Evolutionary conservation across 2,888 invertebrate species (phyloP), one percentile per base, ranked within the genome.

Genomic region (Dastarcus helophoroides): DNA sequence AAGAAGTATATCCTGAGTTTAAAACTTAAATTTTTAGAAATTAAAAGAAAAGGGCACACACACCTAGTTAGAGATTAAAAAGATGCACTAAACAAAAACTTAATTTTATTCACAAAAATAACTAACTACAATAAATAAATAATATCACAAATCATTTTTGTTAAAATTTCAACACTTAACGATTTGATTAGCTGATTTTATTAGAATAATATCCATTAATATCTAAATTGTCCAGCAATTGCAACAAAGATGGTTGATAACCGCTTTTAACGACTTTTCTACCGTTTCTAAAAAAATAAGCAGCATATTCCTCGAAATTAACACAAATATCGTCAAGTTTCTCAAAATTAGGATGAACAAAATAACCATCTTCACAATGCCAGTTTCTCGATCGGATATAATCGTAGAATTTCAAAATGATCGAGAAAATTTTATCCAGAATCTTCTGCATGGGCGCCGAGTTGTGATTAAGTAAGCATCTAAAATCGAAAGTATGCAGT

Each of bases 401-500:
- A 32, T 76, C 67, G 48, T 76, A 76, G 47, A 78, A 79, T 48
- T 79, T 76, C 39, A 84, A 54, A 19, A 80, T 75, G 4, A 82
- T 73, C 27, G 72, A 72, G 46, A 83, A 80, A 10, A 81, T 75
- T 53, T 76, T 76, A 31, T 78, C 73, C 17, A 85, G 61, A 0
- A 78, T 66, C 42, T 75, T 75, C 54, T 75, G 72, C 17, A 84
- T 71, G 2, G 75, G 75, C 14, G 69, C 68, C 15, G 79, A 78
- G 29, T 76, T 69, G 32, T 75, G 71, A 44, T 79, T 83, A 3
- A 85, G 54, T 44, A 84, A 67, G 42, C 84, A 83, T 43, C 83
- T 68, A 45, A 29, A 56, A 53, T 25, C 30, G 26, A 14, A 8
- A 8, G 6, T 19, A 19, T 7, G 19, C 6, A 19, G 19, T 6